Conservation (phyloP, 2,113 vertebrate species). For the Hassar affinis region DNA sequence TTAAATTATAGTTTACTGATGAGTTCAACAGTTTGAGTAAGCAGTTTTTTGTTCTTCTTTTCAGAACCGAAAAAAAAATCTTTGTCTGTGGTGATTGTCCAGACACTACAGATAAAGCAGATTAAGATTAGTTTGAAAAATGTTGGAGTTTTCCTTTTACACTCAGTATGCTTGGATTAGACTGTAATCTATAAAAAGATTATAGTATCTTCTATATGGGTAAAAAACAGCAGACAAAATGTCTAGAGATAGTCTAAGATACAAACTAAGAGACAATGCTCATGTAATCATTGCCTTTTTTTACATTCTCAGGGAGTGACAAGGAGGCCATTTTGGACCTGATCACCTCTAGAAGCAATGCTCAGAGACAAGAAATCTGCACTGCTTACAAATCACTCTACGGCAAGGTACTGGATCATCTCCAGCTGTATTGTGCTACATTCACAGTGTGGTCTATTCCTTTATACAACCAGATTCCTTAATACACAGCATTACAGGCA, state of each 20-base stretch:
- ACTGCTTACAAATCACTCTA: slow-evolving; percentile 88
- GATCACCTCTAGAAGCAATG: slow-evolving; percentile 86
- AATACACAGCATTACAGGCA: not conserved
- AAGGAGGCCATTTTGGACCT: slow-evolving; percentile 93
- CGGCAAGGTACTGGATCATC: slow-evolving; percentile 79
- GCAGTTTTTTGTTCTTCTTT: not conserved
- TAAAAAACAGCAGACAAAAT: not conserved
- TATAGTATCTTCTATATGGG: not conserved
- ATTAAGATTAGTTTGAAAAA: not conserved
- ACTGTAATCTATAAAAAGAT: not conserved
- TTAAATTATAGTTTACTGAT: not conserved
- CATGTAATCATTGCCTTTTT: not conserved
- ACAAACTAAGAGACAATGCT: not conserved
- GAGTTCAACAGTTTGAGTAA: not conserved
- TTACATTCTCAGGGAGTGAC: slow-evolving; percentile 82
- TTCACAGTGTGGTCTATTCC: not conserved
- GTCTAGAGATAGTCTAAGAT: not conserved
- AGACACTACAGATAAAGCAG: not conserved
- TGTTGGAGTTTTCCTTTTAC: not conserved
- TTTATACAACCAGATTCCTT: not conserved
- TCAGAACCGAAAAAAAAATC: not conserved
- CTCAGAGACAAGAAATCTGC: slow-evolving; percentile 84
- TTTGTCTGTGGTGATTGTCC: not conserved
- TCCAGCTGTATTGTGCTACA: not conserved
- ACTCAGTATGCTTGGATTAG: not conserved